phyloP scores from a whole-genome alignment of 2,797 vertebrate species.

The Labeo calbasu region DNA sequence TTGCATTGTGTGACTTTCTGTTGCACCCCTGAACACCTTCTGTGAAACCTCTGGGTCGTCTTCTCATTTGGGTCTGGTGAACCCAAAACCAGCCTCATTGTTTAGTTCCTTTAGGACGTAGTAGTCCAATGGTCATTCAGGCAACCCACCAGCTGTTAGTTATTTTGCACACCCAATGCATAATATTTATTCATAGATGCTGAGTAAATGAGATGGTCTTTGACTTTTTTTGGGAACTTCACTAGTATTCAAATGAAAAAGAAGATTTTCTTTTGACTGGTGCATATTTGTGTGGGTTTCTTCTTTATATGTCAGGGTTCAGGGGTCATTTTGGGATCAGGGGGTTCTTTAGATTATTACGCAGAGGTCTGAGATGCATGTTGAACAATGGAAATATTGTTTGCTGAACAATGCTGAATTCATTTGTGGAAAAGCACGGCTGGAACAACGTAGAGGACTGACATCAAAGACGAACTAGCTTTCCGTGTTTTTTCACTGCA shows the following conservation, averaged over 20 bases:
- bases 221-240: neutral
- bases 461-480: slow-evolving; percentile 13
- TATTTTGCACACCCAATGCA: neutral
- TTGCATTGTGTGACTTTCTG: neutral
- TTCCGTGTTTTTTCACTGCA: slow-evolving; percentile 29
- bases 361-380: slow-evolving; percentile 35
- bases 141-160: too few species aligned
- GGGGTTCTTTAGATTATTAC: slow-evolving; percentile 50
- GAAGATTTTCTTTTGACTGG: neutral
- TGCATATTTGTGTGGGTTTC: slow-evolving; percentile 34
- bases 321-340: slow-evolving; percentile 34
- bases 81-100: neutral
- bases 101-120: neutral
- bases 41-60: neutral
- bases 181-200: slow-evolving; percentile 1
- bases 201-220: neutral
- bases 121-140: neutral
- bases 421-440: slow-evolving; percentile 24
- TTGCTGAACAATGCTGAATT: slow-evolving; percentile 56
- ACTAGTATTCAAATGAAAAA: neutral
- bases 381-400: slow-evolving; percentile 55
- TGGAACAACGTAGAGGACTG: slow-evolving; percentile 15
- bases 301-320: slow-evolving; percentile 46
- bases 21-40: neutral
- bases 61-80: neutral